Conservation (phyloP, 2,888 invertebrate species). For the Rhingia rostrata region DNA sequence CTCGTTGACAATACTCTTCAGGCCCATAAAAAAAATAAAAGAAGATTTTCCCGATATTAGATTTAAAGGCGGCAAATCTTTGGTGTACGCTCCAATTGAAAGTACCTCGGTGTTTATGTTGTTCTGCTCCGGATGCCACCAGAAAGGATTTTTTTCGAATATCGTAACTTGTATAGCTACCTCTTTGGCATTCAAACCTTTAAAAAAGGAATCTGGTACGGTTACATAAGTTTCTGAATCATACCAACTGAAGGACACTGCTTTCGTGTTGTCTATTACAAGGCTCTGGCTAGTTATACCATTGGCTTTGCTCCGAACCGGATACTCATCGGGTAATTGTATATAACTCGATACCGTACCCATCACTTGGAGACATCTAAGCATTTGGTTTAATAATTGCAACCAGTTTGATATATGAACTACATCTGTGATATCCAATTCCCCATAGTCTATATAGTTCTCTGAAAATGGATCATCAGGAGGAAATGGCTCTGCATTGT, state of each 20-base stretch:
- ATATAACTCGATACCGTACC: slow-evolving; percentile 49
- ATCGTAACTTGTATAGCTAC: slow-evolving; percentile 40
- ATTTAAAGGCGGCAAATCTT: not conserved
- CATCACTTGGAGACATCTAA: slow-evolving; percentile 47
- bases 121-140: slow-evolving; percentile 77
- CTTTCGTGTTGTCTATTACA: slow-evolving; percentile 17
- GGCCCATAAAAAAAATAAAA: slow-evolving; percentile 63
- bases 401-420: slow-evolving; percentile 74
- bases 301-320: not conserved
- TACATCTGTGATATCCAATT: slow-evolving; percentile 68
- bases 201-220: slow-evolving; percentile 16
- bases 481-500: slow-evolving; percentile 25
- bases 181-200: not conserved
- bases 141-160: slow-evolving; percentile 75
- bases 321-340: slow-evolving; percentile 44
- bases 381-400: slow-evolving; percentile 32
- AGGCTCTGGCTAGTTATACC: slow-evolving; percentile 35
- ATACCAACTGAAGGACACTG: slow-evolving; percentile 7
- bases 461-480: slow-evolving; percentile 67
- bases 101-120: slow-evolving; percentile 69
- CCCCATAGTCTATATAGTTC: slow-evolving; percentile 69
- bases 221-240: slow-evolving; percentile 15
- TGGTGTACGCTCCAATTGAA: slow-evolving; percentile 68
- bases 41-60: slow-evolving; percentile 6
- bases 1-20: not conserved